A percentile compares a stretch with the other conserved stretches of the same genome.
Conservation (phyloP, 1,140 invertebrate genomes). For the Aphis craccivora region DNA sequence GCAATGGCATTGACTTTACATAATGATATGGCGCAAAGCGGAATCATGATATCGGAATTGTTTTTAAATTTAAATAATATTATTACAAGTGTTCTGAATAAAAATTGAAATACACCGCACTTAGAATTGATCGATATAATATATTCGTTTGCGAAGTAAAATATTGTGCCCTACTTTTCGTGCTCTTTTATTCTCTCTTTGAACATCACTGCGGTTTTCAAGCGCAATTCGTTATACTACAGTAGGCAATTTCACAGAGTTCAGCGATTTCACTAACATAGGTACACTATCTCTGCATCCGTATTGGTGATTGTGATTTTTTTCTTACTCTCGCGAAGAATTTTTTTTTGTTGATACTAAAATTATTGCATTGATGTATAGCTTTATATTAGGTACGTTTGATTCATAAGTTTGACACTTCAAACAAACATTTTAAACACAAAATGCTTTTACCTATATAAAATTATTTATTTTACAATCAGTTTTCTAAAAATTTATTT, state of each 20-base stretch:
- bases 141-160: background rate
- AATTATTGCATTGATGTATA: background rate
- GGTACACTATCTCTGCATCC: background rate
- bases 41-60: background rate
- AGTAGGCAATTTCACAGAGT: constrained; percentile 22
- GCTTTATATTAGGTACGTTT: background rate
- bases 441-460: background rate
- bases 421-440: background rate
- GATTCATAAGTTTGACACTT: background rate
- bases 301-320: background rate
- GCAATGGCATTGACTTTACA: background rate
- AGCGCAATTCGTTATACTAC: constrained; percentile 32
- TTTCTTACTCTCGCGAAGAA: background rate
- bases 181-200: background rate
- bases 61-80: constrained; percentile 21
- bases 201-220: background rate
- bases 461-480: background rate
- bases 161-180: background rate
- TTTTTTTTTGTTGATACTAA: background rate
- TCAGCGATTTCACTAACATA: background rate
- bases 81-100: background rate
- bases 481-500: background rate
- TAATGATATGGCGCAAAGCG: background rate
- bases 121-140: background rate
- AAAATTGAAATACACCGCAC: background rate